Evolutionary conservation across 2,888 invertebrate species (phyloP).

Genomic region (Tyria jacobaeae): DNA sequence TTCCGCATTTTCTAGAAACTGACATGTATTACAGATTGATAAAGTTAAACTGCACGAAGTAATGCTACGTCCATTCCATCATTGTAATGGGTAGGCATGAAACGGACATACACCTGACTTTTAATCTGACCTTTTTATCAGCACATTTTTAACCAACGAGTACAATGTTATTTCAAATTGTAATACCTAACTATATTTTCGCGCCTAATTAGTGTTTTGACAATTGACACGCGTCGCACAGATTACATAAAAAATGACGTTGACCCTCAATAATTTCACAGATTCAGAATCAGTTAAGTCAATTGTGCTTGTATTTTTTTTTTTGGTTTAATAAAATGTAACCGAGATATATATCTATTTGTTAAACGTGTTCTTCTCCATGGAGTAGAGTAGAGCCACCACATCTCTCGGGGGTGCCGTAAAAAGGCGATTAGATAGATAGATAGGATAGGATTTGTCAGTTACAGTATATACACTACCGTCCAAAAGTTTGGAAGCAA

Average conservation of each 20-base stretch:
- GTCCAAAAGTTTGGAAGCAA: no score
- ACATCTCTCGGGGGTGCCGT: no score
- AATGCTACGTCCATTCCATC: neutral
- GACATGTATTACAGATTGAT: no score
- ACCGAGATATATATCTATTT: no score
- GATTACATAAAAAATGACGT: constrained; percentile 28
- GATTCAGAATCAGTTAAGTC: constrained; percentile 23
- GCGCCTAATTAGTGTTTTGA: constrained; percentile 31
- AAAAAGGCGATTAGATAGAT: no score
- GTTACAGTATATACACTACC: no score
- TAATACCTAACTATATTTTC: constrained; percentile 18
- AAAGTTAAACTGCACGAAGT: neutral
- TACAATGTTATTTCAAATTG: neutral
- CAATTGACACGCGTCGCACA: constrained; percentile 31
- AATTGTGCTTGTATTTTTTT: constrained; percentile 23
- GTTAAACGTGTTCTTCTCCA: neutral
- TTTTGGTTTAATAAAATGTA: neutral
- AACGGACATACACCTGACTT: neutral
- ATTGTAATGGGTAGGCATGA: neutral
- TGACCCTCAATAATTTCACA: constrained; percentile 31
- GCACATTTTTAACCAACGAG: neutral
- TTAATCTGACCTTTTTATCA: constrained; percentile 12
- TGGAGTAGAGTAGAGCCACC: no score
- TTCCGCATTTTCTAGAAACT: no score
- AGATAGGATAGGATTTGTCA: no score